Base-by-base conservation (phyloP, 2,113 vertebrate genomes). In the Vidua chalybeata region DNA sequence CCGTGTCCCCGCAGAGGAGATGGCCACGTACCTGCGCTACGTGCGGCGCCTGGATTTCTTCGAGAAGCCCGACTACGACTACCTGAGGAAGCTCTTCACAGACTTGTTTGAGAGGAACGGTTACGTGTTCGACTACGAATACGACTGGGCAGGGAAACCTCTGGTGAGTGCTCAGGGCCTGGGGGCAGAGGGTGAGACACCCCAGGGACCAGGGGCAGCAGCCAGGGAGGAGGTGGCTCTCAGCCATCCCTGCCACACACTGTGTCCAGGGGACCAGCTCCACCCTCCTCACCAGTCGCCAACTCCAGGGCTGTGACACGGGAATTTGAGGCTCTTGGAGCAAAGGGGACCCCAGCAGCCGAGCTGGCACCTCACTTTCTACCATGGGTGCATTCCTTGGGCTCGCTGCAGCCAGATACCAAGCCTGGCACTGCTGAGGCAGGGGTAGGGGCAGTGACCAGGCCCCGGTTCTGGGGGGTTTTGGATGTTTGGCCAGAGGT, bases 141-240 rank as follows among this genome's bases (percentile, higher is more conserved):
- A 99, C 11, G 99, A 99, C 98, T 99, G 99, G 99, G 99, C 99
- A 24, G 99, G 99, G 95, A 99, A 99, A 90, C 98, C 99, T 7
- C 98, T 99, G 84, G 99, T 99, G 97, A 97, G 99, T 96, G 72
- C 7, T 0, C 8, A 11, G 49, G 62, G 31, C 10, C 27, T 0
- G 0, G 21, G 18, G 37, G 15, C 45, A 11, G 30, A 13, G 72
- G 28, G 14, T 12, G 24, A 24, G 16, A 56, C 26, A 51, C 28
- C 48, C 43, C 35, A 3, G 45, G 72, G 62, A 52, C 27, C 62
- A 49, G 33, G 59, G 1, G 22, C 28, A 39, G 51, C 18, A 7
- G 51, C 27, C 15, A 26, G 66, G 62, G 55, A 19, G 55, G 26
- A 9, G 23, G 51, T 11, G 43, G 26, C 45, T 26, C 2, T 2